Conservation (phyloP, 2,113 vertebrate genomes). For the Urocolius indicus region DNA sequence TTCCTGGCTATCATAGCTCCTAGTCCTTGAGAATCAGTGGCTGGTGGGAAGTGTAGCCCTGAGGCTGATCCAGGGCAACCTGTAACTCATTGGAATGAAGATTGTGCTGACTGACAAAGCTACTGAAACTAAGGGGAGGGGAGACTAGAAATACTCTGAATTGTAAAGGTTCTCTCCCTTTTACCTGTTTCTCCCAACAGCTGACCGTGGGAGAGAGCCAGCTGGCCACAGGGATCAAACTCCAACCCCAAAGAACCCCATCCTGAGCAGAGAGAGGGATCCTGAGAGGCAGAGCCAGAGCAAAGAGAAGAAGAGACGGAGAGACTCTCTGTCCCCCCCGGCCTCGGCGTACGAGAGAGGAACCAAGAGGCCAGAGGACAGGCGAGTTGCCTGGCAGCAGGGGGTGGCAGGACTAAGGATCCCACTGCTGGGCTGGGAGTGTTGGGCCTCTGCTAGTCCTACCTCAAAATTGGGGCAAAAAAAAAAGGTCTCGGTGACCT, state of each 20-base stretch:
- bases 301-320: constrained; percentile 87
- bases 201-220: constrained; percentile 88
- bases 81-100: background rate
- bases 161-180: background rate
- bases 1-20: accelerated
- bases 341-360: constrained; percentile 88
- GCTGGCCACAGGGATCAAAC: constrained; percentile 76
- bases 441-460: accelerated
- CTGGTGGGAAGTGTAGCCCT: background rate
- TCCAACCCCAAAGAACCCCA: constrained; percentile 82
- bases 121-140: background rate
- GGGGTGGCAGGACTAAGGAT: background rate
- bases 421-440: background rate
- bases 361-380: constrained; percentile 89
- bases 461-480: background rate
- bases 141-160: accelerated
- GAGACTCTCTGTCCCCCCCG: constrained; percentile 88
- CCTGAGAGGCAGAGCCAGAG: constrained; percentile 84
- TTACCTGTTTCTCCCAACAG: background rate
- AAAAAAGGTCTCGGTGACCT: too few species aligned
- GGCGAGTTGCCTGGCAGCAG: constrained; percentile 71
- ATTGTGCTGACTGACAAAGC: background rate
- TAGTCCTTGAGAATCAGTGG: background rate
- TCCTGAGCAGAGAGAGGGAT: constrained; percentile 81
- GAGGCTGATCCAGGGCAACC: background rate